Evolutionary conservation across 2,888 invertebrate species (phyloP), one percentile per base, ranked within the genome.

Genomic region (Macrosoma leucophasiata): DNA sequence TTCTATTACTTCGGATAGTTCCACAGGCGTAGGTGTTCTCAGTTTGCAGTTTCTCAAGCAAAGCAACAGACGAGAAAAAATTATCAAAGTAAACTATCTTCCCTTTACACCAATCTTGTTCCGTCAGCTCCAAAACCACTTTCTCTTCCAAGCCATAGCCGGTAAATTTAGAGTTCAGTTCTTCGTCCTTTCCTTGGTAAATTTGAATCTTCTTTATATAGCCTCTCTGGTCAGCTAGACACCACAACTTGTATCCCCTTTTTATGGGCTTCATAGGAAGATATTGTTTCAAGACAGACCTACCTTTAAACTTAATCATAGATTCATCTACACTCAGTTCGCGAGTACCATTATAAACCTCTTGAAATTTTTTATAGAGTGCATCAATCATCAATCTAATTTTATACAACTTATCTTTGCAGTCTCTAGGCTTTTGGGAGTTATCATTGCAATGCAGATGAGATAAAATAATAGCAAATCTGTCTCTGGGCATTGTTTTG

Each of bases 181-280:
- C 39, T 36, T 48, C 41, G 32, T 40, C 40, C 24, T 45, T 44
- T 25, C 41, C 44, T 39, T 46, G 42, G 23, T 43, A 46, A 40
- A 47, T 44, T 38, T 36, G 24, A 42, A 44, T 41, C 23, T 41
- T 39, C 28, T 45, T 41, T 32, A 45, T 36, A 35, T 33, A 45
- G 17, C 38, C 42, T 13, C 35, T 35, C 26, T 42, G 39, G 34
- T 45, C 39, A 49, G 19, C 29, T 13, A 29, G 29, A 23, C 36
- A 33, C 33, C 19, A 36, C 7, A 36, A 13, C 26, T 58, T 58
- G 34, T 53, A 58, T 2, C 57, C 57, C 9, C 58, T 36, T 46
- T 58, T 60, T 36, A 51, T 51, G 8, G 54, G 53, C 43, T 62
- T 58, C 30, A 47, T 48, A 12, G 55, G 56, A 29, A 58, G 46